Evolutionary conservation across 2,797 vertebrate genomes (phyloP).

Genomic region (Malurus splendens): DNA sequence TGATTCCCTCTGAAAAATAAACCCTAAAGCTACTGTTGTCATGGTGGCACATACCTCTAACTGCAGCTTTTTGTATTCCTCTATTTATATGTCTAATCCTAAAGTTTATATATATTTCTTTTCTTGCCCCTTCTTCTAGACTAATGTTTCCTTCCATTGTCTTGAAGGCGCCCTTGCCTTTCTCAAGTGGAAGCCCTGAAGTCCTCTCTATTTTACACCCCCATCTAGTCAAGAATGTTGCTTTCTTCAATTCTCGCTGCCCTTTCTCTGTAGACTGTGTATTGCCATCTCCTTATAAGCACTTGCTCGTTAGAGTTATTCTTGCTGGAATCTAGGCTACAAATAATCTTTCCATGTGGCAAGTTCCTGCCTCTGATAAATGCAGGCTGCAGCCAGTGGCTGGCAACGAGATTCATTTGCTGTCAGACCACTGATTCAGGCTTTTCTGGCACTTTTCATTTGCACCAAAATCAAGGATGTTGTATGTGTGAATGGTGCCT

Average conservation of each 20-base stretch:
- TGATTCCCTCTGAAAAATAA: neutral
- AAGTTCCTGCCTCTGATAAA: slow-evolving; percentile 39
- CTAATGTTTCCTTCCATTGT: neutral
- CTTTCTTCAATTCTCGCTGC: slow-evolving; percentile 19
- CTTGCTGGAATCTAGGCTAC: slow-evolving; percentile 55
- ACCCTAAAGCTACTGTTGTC: neutral
- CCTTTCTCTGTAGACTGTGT: slow-evolving; percentile 24
- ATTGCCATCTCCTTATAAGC: slow-evolving; percentile 59
- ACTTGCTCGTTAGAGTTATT: slow-evolving; percentile 52
- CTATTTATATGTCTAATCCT: neutral
- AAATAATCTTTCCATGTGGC: slow-evolving; percentile 50
- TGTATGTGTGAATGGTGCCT: neutral
- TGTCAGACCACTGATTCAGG: neutral
- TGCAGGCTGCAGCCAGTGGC: neutral
- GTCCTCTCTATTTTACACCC: neutral
- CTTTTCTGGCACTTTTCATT: neutral
- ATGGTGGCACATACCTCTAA: neutral
- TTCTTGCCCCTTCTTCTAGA: neutral
- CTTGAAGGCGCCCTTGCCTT: neutral
- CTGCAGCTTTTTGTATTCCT: neutral
- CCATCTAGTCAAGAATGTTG: neutral
- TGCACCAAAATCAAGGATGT: neutral
- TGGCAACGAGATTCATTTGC: neutral
- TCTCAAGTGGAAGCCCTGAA: neutral
- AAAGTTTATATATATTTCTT: neutral